Base-by-base conservation (phyloP, 2,888 invertebrate species). In the Ceriagrion tenellum region DNA sequence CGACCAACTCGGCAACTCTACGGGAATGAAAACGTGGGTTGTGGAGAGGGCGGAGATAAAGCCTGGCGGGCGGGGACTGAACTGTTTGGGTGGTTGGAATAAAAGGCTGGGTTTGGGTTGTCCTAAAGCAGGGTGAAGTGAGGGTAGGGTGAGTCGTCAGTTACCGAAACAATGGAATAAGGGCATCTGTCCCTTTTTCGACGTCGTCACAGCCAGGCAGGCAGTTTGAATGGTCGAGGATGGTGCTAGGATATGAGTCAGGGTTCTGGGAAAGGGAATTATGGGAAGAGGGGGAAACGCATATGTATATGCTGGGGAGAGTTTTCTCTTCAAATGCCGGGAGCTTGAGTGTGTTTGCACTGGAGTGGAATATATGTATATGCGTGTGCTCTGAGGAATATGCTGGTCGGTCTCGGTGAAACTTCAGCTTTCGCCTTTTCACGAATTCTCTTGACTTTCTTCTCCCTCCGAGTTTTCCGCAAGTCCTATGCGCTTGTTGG, bases 141-240 rank as follows among this genome's bases (percentile, higher is more conserved):
- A 26, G 55, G 89, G 40, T 88, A 30, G 88, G 40, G 26, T 10
- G 89, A 47, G 89, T 47, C 20, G 89, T 26, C 23, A 69, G 69
- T n/a, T 69, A 69, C n/a, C 26, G 69, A 69, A 69, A 69, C 69
- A 69, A 69, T 69, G 69, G 69, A 69, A 26, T 69, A 69, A 69
- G 69, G 88, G 55, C 55, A 89, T 55, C n/a, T 55, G 47, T 55
- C 89, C 89, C n/a, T 55, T 55, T 47, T 89, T 26, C 55, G 55
- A 89, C 89, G 47, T 55, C n/a, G n/a, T n/a, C n/a, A n/a, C n/a
- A n/a, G n/a, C n/a, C n/a, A n/a, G n/a, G n/a, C n/a, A n/a, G 55
- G 89, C 16, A 23, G 89, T 89, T n/a, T 89, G 47, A 55, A n/a
- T 55, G 89, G 89, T 88, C 40, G 88, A 55, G 55, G 55, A 55